Conservation (phyloP, 2,888 invertebrate species). For the Selenia dentaria region DNA sequence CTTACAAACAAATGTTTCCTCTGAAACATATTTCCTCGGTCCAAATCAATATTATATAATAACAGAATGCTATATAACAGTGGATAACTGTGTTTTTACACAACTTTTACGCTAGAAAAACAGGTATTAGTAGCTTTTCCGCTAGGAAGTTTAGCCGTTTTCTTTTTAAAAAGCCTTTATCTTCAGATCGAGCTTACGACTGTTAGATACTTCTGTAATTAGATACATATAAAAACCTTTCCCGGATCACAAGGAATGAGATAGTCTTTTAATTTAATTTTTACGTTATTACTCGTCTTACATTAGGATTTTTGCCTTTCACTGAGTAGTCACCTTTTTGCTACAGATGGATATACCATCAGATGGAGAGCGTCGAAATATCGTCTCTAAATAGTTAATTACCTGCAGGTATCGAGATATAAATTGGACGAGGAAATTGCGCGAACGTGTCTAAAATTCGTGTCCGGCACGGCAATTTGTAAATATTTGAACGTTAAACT, state of each 20-base stretch:
- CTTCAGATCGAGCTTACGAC: slow-evolving; percentile 37
- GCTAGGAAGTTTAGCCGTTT: slow-evolving; percentile 6
- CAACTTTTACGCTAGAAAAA: too few relatives aligned
- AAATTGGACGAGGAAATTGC: slow-evolving; percentile 41
- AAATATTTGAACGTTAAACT: slow-evolving; percentile 61
- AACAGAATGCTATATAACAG: too few relatives aligned
- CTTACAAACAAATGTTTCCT: too few relatives aligned
- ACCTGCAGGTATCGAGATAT: slow-evolving; percentile 31
- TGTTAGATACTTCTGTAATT: slow-evolving; percentile 20
- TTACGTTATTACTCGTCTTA: slow-evolving; percentile 34
- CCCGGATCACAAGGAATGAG: slow-evolving; percentile 30
- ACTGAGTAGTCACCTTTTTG: slow-evolving; percentile 19
- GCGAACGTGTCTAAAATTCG: slow-evolving; percentile 37
- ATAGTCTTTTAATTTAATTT: slow-evolving; percentile 32
- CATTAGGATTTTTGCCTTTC: too few relatives aligned
- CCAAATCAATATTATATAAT: too few relatives aligned
- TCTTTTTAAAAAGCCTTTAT: slow-evolving; percentile 22
- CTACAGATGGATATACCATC: slow-evolving; percentile 9
- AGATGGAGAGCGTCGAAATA: slow-evolving; percentile 10
- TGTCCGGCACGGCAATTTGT: slow-evolving; percentile 43
- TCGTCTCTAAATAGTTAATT: slow-evolving; percentile 18
- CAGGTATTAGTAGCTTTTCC: too few relatives aligned
- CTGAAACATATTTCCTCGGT: too few relatives aligned
- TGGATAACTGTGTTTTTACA: too few relatives aligned
- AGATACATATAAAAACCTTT: slow-evolving; percentile 26